phyloP scores from a whole-genome alignment of 2,113 vertebrate species.

The Macheiramphus alcinus region DNA sequence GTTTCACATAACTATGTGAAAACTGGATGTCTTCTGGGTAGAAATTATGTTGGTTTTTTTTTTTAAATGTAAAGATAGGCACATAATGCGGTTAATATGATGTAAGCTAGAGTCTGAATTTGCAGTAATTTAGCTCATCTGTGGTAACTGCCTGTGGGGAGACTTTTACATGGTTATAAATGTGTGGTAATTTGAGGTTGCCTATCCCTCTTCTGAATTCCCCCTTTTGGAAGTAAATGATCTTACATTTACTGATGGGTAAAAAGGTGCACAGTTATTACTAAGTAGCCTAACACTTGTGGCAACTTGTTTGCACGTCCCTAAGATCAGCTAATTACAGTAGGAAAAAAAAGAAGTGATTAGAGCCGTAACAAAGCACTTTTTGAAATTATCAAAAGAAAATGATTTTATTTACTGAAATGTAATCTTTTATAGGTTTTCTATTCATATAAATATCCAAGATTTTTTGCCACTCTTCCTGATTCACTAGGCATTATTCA shows the following conservation, averaged over 20 bases:
- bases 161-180: slow-evolving; percentile 51
- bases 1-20: neutral
- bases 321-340: slow-evolving; percentile 39
- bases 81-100: neutral
- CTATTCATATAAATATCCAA: neutral
- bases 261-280: slow-evolving; percentile 32
- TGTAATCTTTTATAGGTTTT: neutral
- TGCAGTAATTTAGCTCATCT: slow-evolving; percentile 54
- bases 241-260: slow-evolving; percentile 49
- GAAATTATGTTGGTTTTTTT: neutral
- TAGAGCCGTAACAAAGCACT: slow-evolving; percentile 26
- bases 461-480: neutral
- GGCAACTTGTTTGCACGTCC: slow-evolving; percentile 39
- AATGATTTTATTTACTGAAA: slow-evolving; percentile 11
- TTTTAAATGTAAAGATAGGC: slow-evolving; percentile 29
- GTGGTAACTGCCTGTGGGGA: slow-evolving; percentile 61
- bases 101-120: slow-evolving; percentile 39
- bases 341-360: neutral
- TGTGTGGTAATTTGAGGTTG: slow-evolving; percentile 66
- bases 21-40: neutral
- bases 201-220: slow-evolving; percentile 66
- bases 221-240: slow-evolving; percentile 55
- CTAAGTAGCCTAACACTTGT: slow-evolving; percentile 45
- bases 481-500: neutral
- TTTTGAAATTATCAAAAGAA: slow-evolving; percentile 18